A percentile compares a stretch with the other conserved stretches of the same genome.
phyloP scores from a whole-genome alignment of 2,797 vertebrate species.

The Melopsittacus undulatus region DNA sequence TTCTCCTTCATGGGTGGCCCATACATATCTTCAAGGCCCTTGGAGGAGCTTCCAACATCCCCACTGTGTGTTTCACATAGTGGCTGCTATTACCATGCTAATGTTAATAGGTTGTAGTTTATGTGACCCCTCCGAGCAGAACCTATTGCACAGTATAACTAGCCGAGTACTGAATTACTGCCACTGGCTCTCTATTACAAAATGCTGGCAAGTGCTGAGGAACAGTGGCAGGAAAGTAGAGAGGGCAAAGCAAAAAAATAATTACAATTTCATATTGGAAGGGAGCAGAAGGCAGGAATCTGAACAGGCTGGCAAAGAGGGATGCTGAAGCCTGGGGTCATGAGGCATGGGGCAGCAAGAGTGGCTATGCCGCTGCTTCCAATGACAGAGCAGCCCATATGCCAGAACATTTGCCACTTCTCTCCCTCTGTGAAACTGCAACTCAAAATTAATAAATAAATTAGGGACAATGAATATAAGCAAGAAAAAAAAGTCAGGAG shows the following conservation, averaged over 20 bases:
- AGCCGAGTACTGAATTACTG: background rate
- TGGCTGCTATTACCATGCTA: background rate
- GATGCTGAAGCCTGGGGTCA: background rate
- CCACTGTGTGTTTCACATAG: background rate
- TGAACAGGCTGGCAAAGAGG: background rate
- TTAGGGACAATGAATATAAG: conserved; percentile 8
- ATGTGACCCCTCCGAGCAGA: background rate
- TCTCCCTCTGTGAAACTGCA: conserved; percentile 14
- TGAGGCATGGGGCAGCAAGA: background rate
- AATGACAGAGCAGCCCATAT: background rate
- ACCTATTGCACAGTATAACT: background rate
- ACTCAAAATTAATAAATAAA: conserved; percentile 46
- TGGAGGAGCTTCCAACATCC: conserved; percentile 7
- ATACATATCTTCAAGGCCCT: background rate
- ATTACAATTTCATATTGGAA: background rate
- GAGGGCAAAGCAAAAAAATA: background rate
- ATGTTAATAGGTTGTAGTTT: conserved; percentile 7
- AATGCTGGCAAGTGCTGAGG: background rate
- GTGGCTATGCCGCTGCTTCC: background rate
- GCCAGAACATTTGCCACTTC: conserved; percentile 45
- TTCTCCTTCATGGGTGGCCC: conserved; percentile 17
- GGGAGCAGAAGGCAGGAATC: background rate
- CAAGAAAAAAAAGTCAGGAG: background rate
- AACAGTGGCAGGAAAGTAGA: background rate
- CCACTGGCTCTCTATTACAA: background rate